Base-by-base conservation (phyloP, 1,140 invertebrate genomes). In the Ceratina australensis region DNA sequence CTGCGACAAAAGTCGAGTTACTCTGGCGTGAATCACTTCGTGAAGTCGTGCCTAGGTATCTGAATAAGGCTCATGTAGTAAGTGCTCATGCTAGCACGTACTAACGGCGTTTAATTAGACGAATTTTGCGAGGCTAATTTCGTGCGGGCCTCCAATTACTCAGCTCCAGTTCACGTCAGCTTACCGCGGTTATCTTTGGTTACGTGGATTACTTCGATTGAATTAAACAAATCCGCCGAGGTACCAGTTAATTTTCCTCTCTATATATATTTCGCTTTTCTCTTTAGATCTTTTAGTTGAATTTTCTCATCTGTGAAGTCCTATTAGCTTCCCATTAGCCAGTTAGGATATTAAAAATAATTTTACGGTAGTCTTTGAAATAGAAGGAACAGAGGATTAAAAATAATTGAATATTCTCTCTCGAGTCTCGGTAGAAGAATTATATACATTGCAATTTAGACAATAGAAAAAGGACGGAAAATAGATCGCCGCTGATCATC, bases 61-160 rank as follows among this genome's bases (percentile, higher is more conserved):
- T 78, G 69, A 82, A 68, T 82, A 68, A 82, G 54, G 65, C 56
- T 47, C 47, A 50, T 49, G 54, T 22, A 47, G 20, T 42, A 26
- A 61, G 54, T 56, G 63, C 54, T 74, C 42, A 59, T 60, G 47
- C 64, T 56, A n/a, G 33, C 54, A 26, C 24, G 57, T 57, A 47
- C 78, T 49, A 81, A 84, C 79, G 80, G 82, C 64, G 80, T 87
- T 84, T 88, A 89, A 87, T 89, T 89, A 87, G 82, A 81, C 85
- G 77, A 87, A 88, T 88, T 89, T 89, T 84, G 79, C 76, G 49
- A 80, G 67, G 81, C 81, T 89, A 88, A 89, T 89, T 87, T 84
- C 71, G 82, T 74, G 72, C 72, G 24, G 26, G 28, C 76, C 49
- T 79, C 54, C 77, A 84, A 86, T 87, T 87, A 86, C 79, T 86